Percentiles rank a stretch among this genome's conserved stretches.
These are phyloP conservation scores for Zaprionus ghesquierei DNA, from an alignment of 1,140 invertebrate genomes.

Conservation along the genomic window DNA sequence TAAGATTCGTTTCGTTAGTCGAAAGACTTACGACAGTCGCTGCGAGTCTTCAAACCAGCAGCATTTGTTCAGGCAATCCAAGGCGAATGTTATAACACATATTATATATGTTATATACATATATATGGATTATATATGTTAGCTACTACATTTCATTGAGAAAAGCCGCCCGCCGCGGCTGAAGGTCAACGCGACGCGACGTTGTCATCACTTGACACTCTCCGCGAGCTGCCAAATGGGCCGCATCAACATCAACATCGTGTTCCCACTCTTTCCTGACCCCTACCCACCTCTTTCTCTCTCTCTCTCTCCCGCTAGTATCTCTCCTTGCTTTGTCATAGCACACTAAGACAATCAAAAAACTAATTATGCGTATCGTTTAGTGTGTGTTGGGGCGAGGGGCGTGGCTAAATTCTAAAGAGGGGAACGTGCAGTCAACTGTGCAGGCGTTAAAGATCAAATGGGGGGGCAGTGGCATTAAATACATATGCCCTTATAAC, in stretches of 20 bases:
- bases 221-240: slow-evolving; percentile 29
- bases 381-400: background rate
- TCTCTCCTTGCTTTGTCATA: too few relatives aligned
- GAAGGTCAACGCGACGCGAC: slow-evolving; percentile 55
- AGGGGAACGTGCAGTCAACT: background rate
- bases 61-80: slow-evolving; percentile 10
- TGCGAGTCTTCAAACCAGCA: slow-evolving; percentile 24
- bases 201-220: slow-evolving; percentile 55
- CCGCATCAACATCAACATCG: slow-evolving; percentile 37
- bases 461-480: slow-evolving; percentile 5
- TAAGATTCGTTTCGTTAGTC: slow-evolving; percentile 38
- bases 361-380: slow-evolving; percentile 65
- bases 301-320: background rate
- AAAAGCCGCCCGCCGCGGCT: slow-evolving; percentile 33
- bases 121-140: background rate
- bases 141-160: slow-evolving; percentile 59
- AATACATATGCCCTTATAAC: background rate
- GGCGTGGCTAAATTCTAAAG: background rate
- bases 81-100: background rate
- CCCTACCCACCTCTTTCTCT: background rate
- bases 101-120: slow-evolving; percentile 8
- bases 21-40: slow-evolving; percentile 23
- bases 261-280: background rate
- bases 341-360: slow-evolving; percentile 46
- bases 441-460: slow-evolving; percentile 30